Evolutionary conservation across 2,888 invertebrate species (phyloP).

Genomic region (Pyrochroa serraticornis): DNA sequence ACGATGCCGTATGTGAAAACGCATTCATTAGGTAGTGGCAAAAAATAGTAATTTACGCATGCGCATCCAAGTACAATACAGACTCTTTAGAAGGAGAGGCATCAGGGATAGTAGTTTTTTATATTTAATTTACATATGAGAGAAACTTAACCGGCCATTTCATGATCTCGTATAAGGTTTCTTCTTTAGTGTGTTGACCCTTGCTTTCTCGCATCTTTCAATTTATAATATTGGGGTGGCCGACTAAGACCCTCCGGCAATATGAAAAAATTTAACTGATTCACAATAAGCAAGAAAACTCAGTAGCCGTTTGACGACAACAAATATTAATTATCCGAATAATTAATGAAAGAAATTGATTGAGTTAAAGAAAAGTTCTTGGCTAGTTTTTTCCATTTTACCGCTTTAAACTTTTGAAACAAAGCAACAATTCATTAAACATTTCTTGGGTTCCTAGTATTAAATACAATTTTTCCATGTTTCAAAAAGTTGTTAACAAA

Average conservation of each 20-base stretch:
- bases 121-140: conserved; percentile 38
- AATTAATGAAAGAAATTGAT: conserved; percentile 1
- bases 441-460: too few species aligned
- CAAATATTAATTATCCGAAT: not conserved
- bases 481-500: too few species aligned
- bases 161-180: conserved; percentile 27
- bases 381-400: too few species aligned
- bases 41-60: conserved; percentile 20
- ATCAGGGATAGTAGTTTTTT: conserved; percentile 31
- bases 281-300: conserved; percentile 1
- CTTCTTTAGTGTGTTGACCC: conserved; percentile 39
- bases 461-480: too few species aligned
- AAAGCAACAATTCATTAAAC: too few species aligned
- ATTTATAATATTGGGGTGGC: conserved; percentile 3
- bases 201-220: conserved; percentile 14
- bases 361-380: too few species aligned
- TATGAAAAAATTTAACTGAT: conserved; percentile 5
- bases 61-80: conserved; percentile 17
- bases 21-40: conserved; percentile 13
- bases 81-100: conserved; percentile 13
- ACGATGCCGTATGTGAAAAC: conserved; percentile 1
- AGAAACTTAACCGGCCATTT: conserved; percentile 41
- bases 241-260: not conserved
- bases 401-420: too few species aligned
- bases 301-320: not conserved